Conservation (phyloP, 2,888 invertebrate species). For the Periphyllus acericola region DNA sequence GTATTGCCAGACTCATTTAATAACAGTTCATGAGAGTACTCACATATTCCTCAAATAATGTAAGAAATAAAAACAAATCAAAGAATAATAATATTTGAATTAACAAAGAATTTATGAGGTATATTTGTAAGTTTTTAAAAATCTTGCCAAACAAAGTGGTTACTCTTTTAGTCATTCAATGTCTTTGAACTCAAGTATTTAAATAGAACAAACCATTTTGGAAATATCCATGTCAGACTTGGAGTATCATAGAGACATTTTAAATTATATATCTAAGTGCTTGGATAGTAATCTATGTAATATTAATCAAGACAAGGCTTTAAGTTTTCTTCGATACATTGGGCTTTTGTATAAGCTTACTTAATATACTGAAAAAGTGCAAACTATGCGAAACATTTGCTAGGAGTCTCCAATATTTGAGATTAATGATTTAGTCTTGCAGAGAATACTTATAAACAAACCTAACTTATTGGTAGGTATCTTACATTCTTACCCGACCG, state of each 20-base stretch:
- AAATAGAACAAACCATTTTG: constrained; percentile 54
- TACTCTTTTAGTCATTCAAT: constrained; percentile 38
- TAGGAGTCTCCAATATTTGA: constrained; percentile 47
- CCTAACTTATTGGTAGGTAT: too few species aligned
- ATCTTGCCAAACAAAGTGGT: constrained; percentile 52
- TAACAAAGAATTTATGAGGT: constrained; percentile 45
- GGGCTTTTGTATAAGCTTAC: constrained; percentile 48
- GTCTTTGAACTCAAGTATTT: constrained; percentile 38
- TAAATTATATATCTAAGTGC: constrained; percentile 52
- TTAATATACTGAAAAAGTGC: constrained; percentile 54
- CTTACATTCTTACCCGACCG: too few species aligned
- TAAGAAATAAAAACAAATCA: constrained; percentile 59
- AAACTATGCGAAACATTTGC: constrained; percentile 53
- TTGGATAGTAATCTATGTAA: constrained; percentile 43
- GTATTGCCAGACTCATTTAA: constrained; percentile 54
- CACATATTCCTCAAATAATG: too few species aligned
- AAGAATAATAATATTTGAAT: constrained; percentile 59
- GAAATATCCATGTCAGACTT: constrained; percentile 48
- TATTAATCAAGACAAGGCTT: constrained; percentile 35
- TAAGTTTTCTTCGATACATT: constrained; percentile 43
- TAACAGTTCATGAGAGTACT: constrained; percentile 45
- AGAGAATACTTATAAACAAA: constrained; percentile 17
- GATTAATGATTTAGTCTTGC: background rate
- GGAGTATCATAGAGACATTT: constrained; percentile 55
- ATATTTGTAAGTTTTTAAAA: constrained; percentile 56